A percentile compares a stretch with the other conserved stretches of the same genome.
These are phyloP conservation scores for Erynnis tages DNA, from an alignment of 2,888 invertebrate species.

Conservation along the genomic window DNA sequence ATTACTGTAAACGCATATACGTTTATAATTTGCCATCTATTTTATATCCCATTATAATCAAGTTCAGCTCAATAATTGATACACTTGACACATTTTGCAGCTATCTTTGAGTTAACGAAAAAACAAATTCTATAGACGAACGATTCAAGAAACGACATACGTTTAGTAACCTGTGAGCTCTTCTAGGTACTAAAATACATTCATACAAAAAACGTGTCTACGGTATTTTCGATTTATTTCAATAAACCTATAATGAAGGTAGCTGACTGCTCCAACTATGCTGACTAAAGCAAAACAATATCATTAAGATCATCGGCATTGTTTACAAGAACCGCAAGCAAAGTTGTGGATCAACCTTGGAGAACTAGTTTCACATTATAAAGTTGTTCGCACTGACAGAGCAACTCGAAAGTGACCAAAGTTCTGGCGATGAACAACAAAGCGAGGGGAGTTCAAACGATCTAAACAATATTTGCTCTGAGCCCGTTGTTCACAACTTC, in stretches of 20 bases:
- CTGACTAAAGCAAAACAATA: constrained; percentile 20
- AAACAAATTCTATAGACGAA: too few relatives aligned
- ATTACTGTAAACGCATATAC: constrained; percentile 14
- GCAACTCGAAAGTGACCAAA: constrained; percentile 59
- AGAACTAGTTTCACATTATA: constrained; percentile 60
- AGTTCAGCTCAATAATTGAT: too few relatives aligned
- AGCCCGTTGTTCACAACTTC: constrained; percentile 48
- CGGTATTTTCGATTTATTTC: too few relatives aligned
- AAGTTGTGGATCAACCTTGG: constrained; percentile 55
- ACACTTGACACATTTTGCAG: too few relatives aligned
- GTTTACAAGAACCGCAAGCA: constrained; percentile 40
- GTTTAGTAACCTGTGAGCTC: too few relatives aligned
- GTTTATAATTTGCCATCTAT: neutral
- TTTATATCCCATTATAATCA: too few relatives aligned
- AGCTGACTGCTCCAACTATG: too few relatives aligned
- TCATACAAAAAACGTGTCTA: too few relatives aligned
- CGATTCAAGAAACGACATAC: too few relatives aligned
- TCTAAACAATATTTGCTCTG: constrained; percentile 58
- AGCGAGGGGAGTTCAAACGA: constrained; percentile 56
- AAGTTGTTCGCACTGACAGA: constrained; percentile 46
- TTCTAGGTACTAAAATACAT: too few relatives aligned
- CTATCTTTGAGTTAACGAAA: too few relatives aligned
- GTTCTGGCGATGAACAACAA: constrained; percentile 54
- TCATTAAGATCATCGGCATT: constrained; percentile 52
- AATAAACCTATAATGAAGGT: too few relatives aligned